Evolutionary conservation across 2,888 invertebrate genomes (phyloP).

Genomic region (Andrena camellia): DNA sequence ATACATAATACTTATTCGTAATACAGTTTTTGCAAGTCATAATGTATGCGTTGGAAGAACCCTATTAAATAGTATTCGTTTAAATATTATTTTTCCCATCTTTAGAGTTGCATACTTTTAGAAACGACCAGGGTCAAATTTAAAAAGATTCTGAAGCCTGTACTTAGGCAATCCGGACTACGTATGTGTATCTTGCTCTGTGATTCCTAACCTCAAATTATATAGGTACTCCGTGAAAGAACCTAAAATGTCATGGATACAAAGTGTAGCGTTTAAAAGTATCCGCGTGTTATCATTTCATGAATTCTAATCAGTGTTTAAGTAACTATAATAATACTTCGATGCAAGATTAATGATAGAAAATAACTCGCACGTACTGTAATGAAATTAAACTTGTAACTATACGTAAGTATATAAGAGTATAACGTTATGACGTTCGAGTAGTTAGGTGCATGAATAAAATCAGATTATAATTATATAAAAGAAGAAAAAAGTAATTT

Average conservation of each 20-base stretch:
- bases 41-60: too few species aligned
- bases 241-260: neutral
- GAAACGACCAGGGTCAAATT: too few species aligned
- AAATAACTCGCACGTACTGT: neutral
- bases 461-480: neutral
- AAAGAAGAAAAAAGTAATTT: neutral
- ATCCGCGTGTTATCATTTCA: neutral
- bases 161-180: neutral
- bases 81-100: too few species aligned
- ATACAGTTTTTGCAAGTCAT: too few species aligned
- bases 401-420: neutral
- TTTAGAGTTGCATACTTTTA: too few species aligned
- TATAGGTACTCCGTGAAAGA: neutral
- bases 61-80: too few species aligned
- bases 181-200: neutral
- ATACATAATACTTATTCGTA: too few species aligned
- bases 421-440: neutral
- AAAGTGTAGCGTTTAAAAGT: too few species aligned
- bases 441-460: neutral
- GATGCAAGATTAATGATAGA: neutral
- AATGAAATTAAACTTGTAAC: neutral
- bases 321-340: neutral
- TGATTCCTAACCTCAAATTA: conserved; percentile 23
- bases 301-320: neutral
- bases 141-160: neutral